These are phyloP conservation scores for Eueides isabella DNA, from an alignment of 1,140 invertebrate species.

Conservation along the genomic window DNA sequence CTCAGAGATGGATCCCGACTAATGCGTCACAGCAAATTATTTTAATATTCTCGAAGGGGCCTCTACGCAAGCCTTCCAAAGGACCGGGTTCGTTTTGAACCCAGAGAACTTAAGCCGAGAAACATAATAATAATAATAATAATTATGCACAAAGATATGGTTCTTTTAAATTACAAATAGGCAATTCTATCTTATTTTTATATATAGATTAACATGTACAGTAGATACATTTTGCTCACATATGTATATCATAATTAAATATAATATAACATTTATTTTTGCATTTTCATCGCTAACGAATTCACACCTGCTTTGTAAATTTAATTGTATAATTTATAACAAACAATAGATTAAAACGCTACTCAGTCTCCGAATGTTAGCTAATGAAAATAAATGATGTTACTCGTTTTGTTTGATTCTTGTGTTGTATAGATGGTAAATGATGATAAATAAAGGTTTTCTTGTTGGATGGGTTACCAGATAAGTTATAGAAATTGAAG, in stretches of 20 bases:
- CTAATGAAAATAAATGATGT: conserved; percentile 28
- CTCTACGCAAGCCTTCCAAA: no score
- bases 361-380: conserved; percentile 25
- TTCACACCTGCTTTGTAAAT: background rate
- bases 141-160: no score
- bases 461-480: background rate
- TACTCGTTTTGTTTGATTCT: conserved; percentile 20
- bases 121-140: no score
- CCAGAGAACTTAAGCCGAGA: no score
- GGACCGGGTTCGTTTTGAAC: no score
- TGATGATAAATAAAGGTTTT: conserved; percentile 3
- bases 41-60: no score
- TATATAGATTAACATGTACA: no score
- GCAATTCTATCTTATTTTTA: no score
- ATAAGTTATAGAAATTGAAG: background rate
- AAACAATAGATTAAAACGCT: conserved; percentile 12
- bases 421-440: conserved; percentile 19
- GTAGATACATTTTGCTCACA: no score
- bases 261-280: background rate
- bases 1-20: no score
- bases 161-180: no score
- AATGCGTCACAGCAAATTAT: no score
- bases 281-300: background rate
- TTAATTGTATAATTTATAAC: conserved; percentile 23
- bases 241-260: background rate